These are phyloP conservation scores for Yoshiicerus persimilis DNA, from an alignment of 1,140 invertebrate genomes.

Conservation along the genomic window DNA sequence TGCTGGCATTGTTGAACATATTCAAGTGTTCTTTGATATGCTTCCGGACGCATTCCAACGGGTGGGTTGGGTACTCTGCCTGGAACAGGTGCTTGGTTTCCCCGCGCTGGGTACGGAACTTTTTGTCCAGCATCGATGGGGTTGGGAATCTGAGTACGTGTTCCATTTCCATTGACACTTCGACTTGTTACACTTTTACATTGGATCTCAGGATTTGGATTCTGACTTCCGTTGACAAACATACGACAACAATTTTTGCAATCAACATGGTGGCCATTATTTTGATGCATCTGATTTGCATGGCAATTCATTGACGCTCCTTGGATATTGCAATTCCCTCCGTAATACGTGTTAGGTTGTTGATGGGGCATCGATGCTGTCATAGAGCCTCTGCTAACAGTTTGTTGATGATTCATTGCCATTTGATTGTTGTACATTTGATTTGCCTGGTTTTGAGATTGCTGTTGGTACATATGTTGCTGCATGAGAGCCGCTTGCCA, in stretches of 20 bases:
- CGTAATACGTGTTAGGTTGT: background rate
- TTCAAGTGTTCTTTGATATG: conserved; percentile 82
- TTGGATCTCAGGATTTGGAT: conserved; percentile 31
- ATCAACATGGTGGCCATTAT: background rate
- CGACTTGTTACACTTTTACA: conserved; percentile 47
- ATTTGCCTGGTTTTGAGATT: conserved; percentile 17
- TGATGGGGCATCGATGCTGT: background rate
- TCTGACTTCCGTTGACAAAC: background rate
- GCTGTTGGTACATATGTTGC: conserved; percentile 19
- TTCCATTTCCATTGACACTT: conserved; percentile 39
- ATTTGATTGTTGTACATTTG: conserved; percentile 22
- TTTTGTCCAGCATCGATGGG: background rate
- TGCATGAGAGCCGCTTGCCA: background rate
- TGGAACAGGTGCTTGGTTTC: background rate
- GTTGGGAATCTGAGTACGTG: background rate
- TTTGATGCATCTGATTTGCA: background rate
- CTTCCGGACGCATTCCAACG: conserved; percentile 73
- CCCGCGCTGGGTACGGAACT: background rate
- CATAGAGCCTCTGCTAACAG: background rate
- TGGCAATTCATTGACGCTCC: background rate
- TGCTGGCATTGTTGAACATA: conserved; percentile 82
- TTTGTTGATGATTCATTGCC: background rate
- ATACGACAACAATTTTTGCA: background rate
- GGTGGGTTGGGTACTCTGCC: conserved; percentile 50
- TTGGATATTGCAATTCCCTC: background rate